A percentile compares a stretch with the other conserved stretches of the same genome.
Evolutionary conservation across 1,140 invertebrate species (phyloP).

Genomic region (Diprion similis): DNA sequence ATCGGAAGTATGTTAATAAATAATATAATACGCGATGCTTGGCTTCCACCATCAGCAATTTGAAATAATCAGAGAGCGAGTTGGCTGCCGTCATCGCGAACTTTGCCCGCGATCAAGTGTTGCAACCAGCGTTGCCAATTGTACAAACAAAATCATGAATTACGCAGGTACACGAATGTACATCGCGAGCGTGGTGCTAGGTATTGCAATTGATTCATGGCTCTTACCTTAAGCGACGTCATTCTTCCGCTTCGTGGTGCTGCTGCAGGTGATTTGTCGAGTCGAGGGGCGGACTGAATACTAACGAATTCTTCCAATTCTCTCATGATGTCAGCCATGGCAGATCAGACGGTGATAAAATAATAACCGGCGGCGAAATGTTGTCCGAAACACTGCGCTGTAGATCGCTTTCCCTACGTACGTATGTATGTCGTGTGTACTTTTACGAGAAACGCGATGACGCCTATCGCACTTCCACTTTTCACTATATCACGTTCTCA

Average conservation of each 20-base stretch:
- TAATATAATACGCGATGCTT: not conserved
- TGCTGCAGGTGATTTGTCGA: conserved; percentile 12
- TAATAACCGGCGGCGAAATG: too few species aligned
- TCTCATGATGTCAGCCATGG: not conserved
- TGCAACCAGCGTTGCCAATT: conserved; percentile 33
- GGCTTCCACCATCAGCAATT: too few species aligned
- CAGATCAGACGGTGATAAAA: too few species aligned
- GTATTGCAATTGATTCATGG: conserved; percentile 11
- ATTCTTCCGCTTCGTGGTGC: conserved; percentile 25
- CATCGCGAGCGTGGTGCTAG: not conserved
- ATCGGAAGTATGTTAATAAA: too few species aligned
- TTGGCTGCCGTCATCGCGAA: conserved; percentile 18
- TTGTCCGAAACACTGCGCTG: too few species aligned
- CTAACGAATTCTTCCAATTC: conserved; percentile 2
- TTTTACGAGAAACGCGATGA: too few species aligned
- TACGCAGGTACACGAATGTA: not conserved
- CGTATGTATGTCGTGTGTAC: too few species aligned
- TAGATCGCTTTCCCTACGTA: too few species aligned
- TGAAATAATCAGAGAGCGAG: not conserved
- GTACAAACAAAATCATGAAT: conserved; percentile 3
- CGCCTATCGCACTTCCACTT: too few species aligned
- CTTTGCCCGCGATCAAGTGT: conserved; percentile 27
- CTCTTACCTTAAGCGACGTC: conserved; percentile 35
- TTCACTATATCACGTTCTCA: too few species aligned
- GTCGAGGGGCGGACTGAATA: not conserved